phyloP scores from a whole-genome alignment of 2,113 vertebrate species.

The Leptobrachium leishanense region DNA sequence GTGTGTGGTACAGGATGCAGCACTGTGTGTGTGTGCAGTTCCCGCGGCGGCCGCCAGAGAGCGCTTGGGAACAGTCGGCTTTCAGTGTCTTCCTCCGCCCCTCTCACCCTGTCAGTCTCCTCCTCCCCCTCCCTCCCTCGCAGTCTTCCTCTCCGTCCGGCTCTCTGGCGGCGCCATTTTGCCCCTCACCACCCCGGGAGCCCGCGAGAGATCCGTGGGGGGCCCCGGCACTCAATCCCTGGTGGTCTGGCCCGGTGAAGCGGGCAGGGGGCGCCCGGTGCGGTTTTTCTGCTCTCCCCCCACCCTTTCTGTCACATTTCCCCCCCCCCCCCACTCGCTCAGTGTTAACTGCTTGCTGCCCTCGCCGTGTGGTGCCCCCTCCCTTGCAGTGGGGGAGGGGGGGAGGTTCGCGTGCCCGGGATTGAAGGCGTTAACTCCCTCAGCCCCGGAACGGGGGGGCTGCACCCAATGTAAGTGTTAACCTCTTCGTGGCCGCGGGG shows the following conservation, averaged over 20 bases:
- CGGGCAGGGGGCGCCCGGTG: neutral
- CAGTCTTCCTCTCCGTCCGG: slow-evolving; percentile 49
- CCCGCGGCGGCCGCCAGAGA: neutral
- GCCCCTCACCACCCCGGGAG: slow-evolving; percentile 32
- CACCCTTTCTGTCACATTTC: neutral
- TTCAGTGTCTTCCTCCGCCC: slow-evolving; percentile 17
- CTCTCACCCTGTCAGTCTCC: slow-evolving; percentile 24
- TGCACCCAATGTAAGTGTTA: slow-evolving; percentile 26
- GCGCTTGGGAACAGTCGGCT: slow-evolving; percentile 42
- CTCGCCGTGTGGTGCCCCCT: slow-evolving; percentile 22
- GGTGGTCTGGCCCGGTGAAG: neutral
- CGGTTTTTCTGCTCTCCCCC: neutral
- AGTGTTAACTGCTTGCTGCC: neutral
- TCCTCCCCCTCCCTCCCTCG: slow-evolving; percentile 43
- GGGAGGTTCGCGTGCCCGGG: neutral
- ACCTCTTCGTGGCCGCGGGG: neutral
- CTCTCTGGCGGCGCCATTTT: slow-evolving; percentile 47
- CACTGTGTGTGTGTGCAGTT: neutral
- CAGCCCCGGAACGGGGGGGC: slow-evolving; percentile 5
- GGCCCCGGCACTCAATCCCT: neutral
- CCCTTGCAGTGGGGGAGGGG: neutral
- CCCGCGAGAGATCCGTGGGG: slow-evolving; percentile 14
- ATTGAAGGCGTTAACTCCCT: neutral
- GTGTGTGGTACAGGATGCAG: no score
- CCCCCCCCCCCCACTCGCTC: neutral